phyloP scores from a whole-genome alignment of 2,797 vertebrate genomes.

The Hydrocynus forskahlii region DNA sequence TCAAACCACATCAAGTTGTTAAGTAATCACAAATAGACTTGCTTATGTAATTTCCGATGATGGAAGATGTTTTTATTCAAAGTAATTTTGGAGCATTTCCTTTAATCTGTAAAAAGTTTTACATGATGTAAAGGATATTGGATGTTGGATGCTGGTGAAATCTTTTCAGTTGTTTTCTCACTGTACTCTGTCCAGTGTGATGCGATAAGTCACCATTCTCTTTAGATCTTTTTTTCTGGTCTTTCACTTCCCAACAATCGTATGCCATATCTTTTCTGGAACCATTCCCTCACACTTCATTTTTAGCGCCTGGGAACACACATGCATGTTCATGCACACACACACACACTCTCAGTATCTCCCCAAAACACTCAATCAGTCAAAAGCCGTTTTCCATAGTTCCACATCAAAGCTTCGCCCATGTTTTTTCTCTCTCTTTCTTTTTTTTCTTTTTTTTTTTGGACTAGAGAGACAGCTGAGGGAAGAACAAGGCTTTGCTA shows the following conservation, averaged over 20 bases:
- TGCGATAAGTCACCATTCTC: conserved; percentile 49
- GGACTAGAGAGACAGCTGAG: conserved; percentile 36
- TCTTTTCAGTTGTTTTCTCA: neutral
- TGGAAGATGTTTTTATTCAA: no score
- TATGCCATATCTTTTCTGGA: conserved; percentile 13
- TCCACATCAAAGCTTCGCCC: conserved; percentile 58
- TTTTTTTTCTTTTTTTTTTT: conserved; percentile 1
- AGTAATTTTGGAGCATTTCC: no score
- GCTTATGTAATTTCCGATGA: no score
- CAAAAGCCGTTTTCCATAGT: conserved; percentile 59
- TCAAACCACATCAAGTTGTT: no score
- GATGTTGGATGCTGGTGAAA: neutral
- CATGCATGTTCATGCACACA: conserved; percentile 22
- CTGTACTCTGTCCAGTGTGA: conserved; percentile 24
- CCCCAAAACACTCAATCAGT: conserved; percentile 54
- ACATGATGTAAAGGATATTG: no score
- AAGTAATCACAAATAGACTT: no score
- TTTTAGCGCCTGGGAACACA: conserved; percentile 6
- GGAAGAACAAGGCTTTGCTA: conserved; percentile 53
- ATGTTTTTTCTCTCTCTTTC: conserved; percentile 11
- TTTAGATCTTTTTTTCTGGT: conserved; percentile 24
- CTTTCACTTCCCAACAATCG: conserved; percentile 13
- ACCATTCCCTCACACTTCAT: conserved; percentile 12
- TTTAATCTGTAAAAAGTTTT: no score
- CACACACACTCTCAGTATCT: conserved; percentile 30